Evolutionary conservation across 2,113 vertebrate genomes (phyloP), one percentile per base, ranked within the genome.

Genomic region (Carassius gibelio): DNA sequence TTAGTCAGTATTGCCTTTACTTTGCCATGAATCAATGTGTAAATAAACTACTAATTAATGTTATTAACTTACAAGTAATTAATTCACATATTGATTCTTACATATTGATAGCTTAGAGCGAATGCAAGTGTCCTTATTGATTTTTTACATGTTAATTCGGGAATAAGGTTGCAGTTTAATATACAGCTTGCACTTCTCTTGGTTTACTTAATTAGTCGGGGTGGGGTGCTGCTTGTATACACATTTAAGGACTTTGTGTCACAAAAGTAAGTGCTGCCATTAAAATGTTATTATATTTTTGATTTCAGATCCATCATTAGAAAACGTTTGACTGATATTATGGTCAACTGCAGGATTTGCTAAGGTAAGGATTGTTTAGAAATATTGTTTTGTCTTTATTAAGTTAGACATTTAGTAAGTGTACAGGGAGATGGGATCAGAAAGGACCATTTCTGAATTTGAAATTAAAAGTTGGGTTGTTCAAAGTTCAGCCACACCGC

Each of bases 11-110:
- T 38, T 38, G 30, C 68, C 34, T 42, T 17, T 72, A 72, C 69
- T 6, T 36, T 11, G 69, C 6, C 69, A 2, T 21, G 17, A 42
- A 71, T 71, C 68, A 21, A 21, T 42, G 19, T 21, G 36, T 71
- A 38, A 38, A 71, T n/a, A 71, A 21, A 42, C 38, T 2, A 13
- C 36, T 72, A 42, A 45, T 72, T 71, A 71, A 71, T 71, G 68
- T 42, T 45, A 45, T 72, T 72, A 72, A 72, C 69, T 45, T 13
- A n/a, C 21, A 19, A 42, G 69, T 72, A 45, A n/a, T n/a, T 45
- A 9, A 42, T 72, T 72, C 19, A n/a, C 69, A 72, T 72, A 72
- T 42, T 72, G 69, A 72, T 42, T 42, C 38, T 42, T 72, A 72
- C 8, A 42, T 72, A 45, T n/a, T 45, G 36, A 42, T 45, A 72